phyloP scores from a whole-genome alignment of 2,797 vertebrate genomes.

The Coregonus ussuriensis region DNA sequence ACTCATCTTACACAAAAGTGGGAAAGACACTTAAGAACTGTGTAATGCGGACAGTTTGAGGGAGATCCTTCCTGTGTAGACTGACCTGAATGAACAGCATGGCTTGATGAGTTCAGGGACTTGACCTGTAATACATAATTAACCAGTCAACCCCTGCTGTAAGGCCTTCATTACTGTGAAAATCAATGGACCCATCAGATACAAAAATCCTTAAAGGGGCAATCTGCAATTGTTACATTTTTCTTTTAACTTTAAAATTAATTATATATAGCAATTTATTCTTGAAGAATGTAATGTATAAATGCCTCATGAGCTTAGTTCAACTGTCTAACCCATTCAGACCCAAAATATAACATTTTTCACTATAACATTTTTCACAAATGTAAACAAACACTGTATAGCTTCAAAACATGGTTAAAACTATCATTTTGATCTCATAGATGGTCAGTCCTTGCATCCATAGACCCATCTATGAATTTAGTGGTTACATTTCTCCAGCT shows the following conservation, averaged over 20 bases:
- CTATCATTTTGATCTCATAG: no score
- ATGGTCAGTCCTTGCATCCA: no score
- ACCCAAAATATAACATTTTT: no score
- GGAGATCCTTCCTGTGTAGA: not conserved
- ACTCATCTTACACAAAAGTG: not conserved
- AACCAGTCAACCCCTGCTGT: not conserved
- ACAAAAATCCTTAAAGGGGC: not conserved
- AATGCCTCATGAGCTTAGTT: no score
- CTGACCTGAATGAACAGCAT: conserved; percentile 66
- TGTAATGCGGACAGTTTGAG: not conserved
- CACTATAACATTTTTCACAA: no score
- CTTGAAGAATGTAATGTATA: not conserved
- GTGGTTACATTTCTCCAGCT: no score
- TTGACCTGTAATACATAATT: conserved; percentile 64
- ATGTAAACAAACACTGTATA: no score
- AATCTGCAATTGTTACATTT: not conserved
- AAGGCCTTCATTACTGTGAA: not conserved
- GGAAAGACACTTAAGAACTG: not conserved
- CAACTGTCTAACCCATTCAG: no score
- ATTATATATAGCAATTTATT: not conserved
- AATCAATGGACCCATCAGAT: not conserved
- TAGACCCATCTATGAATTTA: no score
- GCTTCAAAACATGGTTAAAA: no score
- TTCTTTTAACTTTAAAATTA: not conserved
- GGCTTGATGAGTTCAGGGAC: conserved; percentile 57